Base-by-base conservation (phyloP, 2,113 vertebrate species). In the Strix uralensis region DNA sequence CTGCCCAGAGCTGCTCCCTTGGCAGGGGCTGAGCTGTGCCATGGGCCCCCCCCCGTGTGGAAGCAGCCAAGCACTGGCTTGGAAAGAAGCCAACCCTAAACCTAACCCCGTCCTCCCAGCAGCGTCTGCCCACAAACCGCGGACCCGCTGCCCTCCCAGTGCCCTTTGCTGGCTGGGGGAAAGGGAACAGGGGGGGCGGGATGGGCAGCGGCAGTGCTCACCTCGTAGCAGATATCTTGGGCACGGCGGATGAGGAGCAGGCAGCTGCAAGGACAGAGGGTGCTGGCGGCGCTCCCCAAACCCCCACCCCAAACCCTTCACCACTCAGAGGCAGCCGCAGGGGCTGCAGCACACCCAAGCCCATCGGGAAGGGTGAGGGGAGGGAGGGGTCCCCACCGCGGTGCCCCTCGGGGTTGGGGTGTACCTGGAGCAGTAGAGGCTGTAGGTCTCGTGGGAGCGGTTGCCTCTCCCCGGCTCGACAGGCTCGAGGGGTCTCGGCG, bases 341-440 rank as follows among this genome's bases (percentile, higher is more conserved):
- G 44, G 57, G 40, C 77, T 1, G 63, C 49, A 4, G 59, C 7
- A 1, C 4, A 2, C 61, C 38, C 61, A 13, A 20, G 22, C 44
- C 61, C 22, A 0, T 2, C 2, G 58, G 75, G 66, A n/a, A 40
- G 49, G 42, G 11, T 9, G 21, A 4, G 23, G 19, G 44, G 44
- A 16, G 44, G 44, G 44, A 16, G 44, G 44, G 47, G 14, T 15
- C 38, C 46, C 63, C 32, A 26, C 5, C 13, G 18, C 27, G 6
- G 5, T 15, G 18, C 63, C 22, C 22, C 34, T 20, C 1, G 5
- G 42, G 22, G 26, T 25, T 5, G 1, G 30, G 36, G 36, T 8
- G 51, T 26, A 97, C 97, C 96, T 97, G 96, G 96, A 96, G 92
- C 96, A 97, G 96, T 82, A 97, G 0, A 97, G 94, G 80, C 92